These are phyloP conservation scores for Myotis pilosus DNA, from an alignment of 2,797 vertebrate species.

Conservation along the genomic window DNA sequence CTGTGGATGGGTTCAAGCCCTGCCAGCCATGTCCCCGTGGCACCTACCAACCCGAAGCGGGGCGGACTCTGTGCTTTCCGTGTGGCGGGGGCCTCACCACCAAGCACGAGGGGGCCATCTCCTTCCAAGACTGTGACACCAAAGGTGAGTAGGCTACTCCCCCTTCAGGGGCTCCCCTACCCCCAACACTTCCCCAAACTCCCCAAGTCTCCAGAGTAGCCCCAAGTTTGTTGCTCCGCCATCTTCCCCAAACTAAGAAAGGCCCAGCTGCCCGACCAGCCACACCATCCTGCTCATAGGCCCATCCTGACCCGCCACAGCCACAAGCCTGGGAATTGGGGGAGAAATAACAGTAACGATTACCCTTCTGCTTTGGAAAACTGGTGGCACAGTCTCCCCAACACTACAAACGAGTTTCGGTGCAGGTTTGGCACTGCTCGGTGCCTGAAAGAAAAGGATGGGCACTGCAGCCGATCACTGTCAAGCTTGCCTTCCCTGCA, in stretches of 20 bases:
- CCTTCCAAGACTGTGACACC: conserved; percentile 97
- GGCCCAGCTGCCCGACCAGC: not conserved
- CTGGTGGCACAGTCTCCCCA: not conserved
- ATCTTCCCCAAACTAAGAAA: not conserved
- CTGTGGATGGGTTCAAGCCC: conserved; percentile 94
- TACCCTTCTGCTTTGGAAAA: not conserved
- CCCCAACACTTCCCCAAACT: not conserved
- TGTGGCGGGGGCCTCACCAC: conserved; percentile 95
- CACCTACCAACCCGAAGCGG: conserved; percentile 94
- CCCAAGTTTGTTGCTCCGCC: not conserved
- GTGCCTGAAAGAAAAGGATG: not conserved
- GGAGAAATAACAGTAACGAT: not conserved
- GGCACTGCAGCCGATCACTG: not conserved
- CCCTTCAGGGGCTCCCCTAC: not conserved
- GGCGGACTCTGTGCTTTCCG: conserved; percentile 93
- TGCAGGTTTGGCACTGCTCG: not conserved
- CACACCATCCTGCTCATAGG: not conserved
- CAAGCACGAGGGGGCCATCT: conserved; percentile 93
- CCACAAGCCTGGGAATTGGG: not conserved
- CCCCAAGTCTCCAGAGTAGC: not conserved
- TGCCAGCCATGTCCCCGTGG: conserved; percentile 93
- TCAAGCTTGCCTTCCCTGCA: not conserved
- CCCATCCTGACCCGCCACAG: not conserved
- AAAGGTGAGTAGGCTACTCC: conserved; percentile 88
- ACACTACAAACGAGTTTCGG: not conserved